phyloP scores from a whole-genome alignment of 2,113 vertebrate species.

The Lepidothrix coronata region DNA sequence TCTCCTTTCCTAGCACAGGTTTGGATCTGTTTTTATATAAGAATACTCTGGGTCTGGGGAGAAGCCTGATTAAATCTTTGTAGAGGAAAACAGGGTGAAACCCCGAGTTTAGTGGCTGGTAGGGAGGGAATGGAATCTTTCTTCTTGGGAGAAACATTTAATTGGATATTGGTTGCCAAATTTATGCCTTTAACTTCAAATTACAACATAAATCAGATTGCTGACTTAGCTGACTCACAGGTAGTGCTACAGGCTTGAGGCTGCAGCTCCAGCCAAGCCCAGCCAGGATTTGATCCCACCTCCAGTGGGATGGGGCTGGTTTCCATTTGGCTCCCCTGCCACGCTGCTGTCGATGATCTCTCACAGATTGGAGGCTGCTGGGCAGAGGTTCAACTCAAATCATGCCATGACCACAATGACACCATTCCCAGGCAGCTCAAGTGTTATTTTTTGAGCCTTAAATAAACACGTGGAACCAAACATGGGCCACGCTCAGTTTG shows the following conservation, averaged over 20 bases:
- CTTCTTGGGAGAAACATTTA: background rate
- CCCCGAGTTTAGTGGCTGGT: background rate
- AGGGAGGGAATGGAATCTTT: background rate
- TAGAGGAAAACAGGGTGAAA: background rate
- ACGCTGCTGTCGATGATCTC: slow-evolving; percentile 51
- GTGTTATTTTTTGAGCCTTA: slow-evolving; percentile 2
- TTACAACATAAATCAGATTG: background rate
- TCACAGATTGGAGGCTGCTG: slow-evolving; percentile 35
- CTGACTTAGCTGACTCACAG: background rate
- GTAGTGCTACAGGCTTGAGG: background rate
- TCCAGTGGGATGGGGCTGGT: slow-evolving; percentile 27
- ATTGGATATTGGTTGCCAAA: background rate
- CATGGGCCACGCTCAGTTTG: background rate
- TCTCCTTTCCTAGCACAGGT: background rate
- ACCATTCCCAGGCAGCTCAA: slow-evolving; percentile 23
- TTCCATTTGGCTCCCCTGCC: slow-evolving; percentile 58
- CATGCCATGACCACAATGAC: slow-evolving; percentile 57
- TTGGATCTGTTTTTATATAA: background rate
- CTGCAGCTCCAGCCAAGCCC: background rate
- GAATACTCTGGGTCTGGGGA: background rate
- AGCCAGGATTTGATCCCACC: slow-evolving; percentile 16
- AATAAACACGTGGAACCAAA: slow-evolving; percentile 2
- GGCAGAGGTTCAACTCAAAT: background rate
- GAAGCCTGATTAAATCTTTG: background rate
- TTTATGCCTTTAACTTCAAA: background rate